Evolutionary conservation across 2,797 vertebrate genomes (phyloP).

Genomic region (Gorsachius magnificus): DNA sequence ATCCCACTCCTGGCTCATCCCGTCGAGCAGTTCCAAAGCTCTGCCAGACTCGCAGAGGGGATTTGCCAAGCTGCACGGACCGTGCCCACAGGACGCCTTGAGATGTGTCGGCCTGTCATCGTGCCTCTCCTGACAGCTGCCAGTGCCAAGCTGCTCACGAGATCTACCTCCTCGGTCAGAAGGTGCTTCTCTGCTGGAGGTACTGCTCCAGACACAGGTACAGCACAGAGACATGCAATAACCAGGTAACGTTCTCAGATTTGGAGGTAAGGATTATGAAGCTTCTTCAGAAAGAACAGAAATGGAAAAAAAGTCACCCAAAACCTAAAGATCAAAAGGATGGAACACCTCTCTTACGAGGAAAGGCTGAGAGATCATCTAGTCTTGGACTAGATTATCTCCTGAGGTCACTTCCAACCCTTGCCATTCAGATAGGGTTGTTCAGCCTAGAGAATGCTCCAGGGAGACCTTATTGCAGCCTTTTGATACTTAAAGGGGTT

Average conservation of each 20-base stretch:
- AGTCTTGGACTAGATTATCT: too few species aligned
- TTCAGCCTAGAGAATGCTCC: neutral
- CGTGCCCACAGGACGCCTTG: neutral
- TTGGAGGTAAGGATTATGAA: neutral
- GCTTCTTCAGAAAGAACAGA: neutral
- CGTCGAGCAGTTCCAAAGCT: neutral
- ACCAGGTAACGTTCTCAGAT: fast-evolving
- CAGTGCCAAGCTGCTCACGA: neutral
- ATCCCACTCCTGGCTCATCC: neutral
- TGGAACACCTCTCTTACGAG: too few species aligned
- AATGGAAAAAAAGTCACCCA: neutral
- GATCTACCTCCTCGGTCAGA: neutral
- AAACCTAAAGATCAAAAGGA: neutral
- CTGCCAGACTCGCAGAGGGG: neutral
- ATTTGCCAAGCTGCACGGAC: neutral
- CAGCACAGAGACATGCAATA: too few species aligned
- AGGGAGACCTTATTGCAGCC: neutral
- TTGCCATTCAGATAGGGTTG: too few species aligned
- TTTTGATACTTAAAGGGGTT: neutral
- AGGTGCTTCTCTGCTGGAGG: fast-evolving
- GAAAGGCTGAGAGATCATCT: too few species aligned
- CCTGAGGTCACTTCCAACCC: too few species aligned
- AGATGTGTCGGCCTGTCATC: neutral
- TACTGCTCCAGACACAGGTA: fast-evolving
- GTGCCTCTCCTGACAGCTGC: neutral